Conservation (phyloP, 1,140 invertebrate species). For the Drosophila pseudoananassae region DNA sequence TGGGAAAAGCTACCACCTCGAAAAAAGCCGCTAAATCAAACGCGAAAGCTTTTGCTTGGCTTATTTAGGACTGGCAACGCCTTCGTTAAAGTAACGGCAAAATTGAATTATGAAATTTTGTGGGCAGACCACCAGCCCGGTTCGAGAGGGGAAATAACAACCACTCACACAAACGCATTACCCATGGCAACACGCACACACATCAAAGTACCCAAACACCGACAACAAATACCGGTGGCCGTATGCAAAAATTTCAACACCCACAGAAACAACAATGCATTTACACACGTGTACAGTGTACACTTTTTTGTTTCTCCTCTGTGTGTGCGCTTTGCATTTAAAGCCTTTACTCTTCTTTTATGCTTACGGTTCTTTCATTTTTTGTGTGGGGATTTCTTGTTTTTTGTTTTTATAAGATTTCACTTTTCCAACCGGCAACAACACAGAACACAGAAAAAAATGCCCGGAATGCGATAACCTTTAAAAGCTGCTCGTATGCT, state of each 20-base stretch:
- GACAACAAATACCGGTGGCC: constrained; percentile 48
- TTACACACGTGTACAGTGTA: constrained; percentile 11
- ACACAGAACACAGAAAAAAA: constrained; percentile 43
- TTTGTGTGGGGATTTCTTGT: constrained; percentile 15
- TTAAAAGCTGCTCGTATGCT: constrained; percentile 78
- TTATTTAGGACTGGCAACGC: constrained; percentile 56
- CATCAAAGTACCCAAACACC: constrained; percentile 11
- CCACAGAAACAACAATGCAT: constrained; percentile 5
- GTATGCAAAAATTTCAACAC: constrained; percentile 25
- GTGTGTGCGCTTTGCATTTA: constrained; percentile 60
- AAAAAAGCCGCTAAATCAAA: constrained; percentile 12
- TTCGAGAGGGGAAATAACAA: not conserved
- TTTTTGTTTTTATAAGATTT: constrained; percentile 14
- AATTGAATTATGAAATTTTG: constrained; percentile 2
- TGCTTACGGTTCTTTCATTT: constrained; percentile 12
- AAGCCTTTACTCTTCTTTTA: constrained; percentile 44
- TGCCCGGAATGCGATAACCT: constrained; percentile 69
- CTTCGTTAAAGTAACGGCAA: constrained; percentile 51
- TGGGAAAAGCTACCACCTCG: constrained; percentile 1
- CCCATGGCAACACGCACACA: not conserved
- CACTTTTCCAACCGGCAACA: constrained; percentile 35
- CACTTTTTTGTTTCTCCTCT: constrained; percentile 27
- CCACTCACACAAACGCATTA: not conserved
- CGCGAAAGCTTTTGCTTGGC: constrained; percentile 24
- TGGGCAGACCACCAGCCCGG: not conserved